Evolutionary conservation across 2,888 invertebrate genomes (phyloP).

Genomic region (Tenodera sinensis): DNA sequence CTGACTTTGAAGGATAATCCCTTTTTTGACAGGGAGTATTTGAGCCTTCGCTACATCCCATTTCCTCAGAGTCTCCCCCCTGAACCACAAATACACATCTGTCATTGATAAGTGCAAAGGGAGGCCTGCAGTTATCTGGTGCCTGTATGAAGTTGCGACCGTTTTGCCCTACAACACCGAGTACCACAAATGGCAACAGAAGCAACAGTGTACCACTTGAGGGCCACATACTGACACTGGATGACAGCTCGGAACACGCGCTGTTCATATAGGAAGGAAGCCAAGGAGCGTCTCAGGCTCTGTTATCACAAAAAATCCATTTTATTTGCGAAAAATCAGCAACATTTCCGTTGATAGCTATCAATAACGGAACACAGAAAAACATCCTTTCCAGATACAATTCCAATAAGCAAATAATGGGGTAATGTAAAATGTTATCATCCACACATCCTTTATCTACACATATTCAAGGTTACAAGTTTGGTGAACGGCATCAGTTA

Average conservation of each 20-base stretch:
- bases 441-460: too few relatives aligned
- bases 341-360: not conserved
- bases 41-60: not conserved
- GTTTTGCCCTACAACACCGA: not conserved
- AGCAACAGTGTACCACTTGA: not conserved
- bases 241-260: too few relatives aligned
- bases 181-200: not conserved
- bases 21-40: not conserved
- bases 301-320: not conserved
- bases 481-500: too few relatives aligned
- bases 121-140: not conserved
- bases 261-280: too few relatives aligned
- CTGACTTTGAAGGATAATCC: not conserved
- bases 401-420: not conserved
- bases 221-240: not conserved
- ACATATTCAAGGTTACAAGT: too few relatives aligned
- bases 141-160: not conserved
- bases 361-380: not conserved
- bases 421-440: too few relatives aligned
- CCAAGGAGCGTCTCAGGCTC: not conserved
- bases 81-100: not conserved
- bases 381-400: not conserved
- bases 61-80: not conserved
- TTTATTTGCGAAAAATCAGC: not conserved
- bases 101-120: not conserved